Evolutionary conservation across 1,140 invertebrate species (phyloP).

Genomic region (Drosophila lowei): DNA sequence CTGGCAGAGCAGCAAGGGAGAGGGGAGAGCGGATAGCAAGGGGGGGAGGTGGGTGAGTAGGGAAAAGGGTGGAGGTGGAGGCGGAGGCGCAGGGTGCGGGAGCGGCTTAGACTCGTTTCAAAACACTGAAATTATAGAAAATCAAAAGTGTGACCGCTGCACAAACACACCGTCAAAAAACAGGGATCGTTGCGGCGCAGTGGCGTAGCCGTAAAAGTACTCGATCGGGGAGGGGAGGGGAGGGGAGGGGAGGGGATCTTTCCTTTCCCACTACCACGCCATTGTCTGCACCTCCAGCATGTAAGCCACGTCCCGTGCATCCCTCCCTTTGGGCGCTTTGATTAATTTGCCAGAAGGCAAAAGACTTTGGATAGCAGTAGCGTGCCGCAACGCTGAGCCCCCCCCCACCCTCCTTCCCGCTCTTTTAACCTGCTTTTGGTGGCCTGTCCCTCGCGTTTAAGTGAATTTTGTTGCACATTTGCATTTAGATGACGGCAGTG

Average conservation of each 20-base stretch:
- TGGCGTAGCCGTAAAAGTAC: too few relatives aligned
- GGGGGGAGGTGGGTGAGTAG: not conserved
- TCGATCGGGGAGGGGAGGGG: too few relatives aligned
- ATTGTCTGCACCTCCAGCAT: slow-evolving; percentile 13
- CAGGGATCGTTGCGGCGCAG: not conserved
- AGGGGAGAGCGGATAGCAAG: not conserved
- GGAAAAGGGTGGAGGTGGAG: slow-evolving; percentile 2
- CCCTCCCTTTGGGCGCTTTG: slow-evolving; percentile 45
- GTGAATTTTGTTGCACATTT: slow-evolving; percentile 70
- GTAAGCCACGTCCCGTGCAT: slow-evolving; percentile 19
- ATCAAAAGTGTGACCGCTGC: slow-evolving; percentile 79
- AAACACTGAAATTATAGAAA: slow-evolving; percentile 78
- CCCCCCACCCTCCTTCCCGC: not conserved
- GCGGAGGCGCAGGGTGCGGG: too few relatives aligned
- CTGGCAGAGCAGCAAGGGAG: slow-evolving; percentile 57
- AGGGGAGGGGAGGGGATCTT: too few relatives aligned
- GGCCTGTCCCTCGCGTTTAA: slow-evolving; percentile 52
- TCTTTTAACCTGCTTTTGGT: not conserved
- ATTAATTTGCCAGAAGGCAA: slow-evolving; percentile 78
- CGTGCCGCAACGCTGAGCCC: slow-evolving; percentile 68
- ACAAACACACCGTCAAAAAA: slow-evolving; percentile 43
- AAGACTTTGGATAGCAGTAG: slow-evolving; percentile 76
- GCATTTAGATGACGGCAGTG: slow-evolving; percentile 64
- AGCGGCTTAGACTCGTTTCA: slow-evolving; percentile 54
- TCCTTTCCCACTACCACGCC: slow-evolving; percentile 1